Base-by-base conservation (phyloP, 2,113 vertebrate species). In the Eulemur macaco region DNA sequence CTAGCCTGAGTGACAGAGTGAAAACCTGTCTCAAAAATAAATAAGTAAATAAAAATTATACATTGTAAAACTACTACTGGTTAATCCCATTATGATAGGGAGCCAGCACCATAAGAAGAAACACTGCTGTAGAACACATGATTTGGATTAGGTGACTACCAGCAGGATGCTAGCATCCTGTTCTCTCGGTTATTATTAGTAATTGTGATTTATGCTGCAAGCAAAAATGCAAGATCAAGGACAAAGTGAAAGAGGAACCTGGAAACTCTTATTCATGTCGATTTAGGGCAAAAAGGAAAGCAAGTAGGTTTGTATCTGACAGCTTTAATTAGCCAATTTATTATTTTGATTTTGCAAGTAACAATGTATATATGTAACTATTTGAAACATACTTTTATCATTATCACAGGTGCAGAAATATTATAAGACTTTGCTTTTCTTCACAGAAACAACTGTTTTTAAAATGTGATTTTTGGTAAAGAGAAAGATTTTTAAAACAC, bases 241-340 rank as follows among this genome's bases (percentile, higher is more conserved):
- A 13, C 50, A 94, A 86, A 69, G 29, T 74, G 42, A 85, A 89
- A 89, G 34, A 83, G 54, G 47, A 86, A 92, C 56, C 52, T 7
- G 8, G 27, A 97, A 68, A 86, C 58, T 76, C 17, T 45, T 88
- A 76, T 6, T 54, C 86, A 69, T 4, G 47, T 34, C 18, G 5
- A 29, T 52, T 89, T 15, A 54, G 39, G 11, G 23, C 37, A 95
- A 95, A 92, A 96, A 78, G 21, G 20, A 90, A 95, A 94, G 25
- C 64, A 84, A 89, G 21, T 8, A 84, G 42, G 54, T 56, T 81
- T 85, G 20, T 31, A 71, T 21, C 5, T 76, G 45, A 91, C 11
- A 77, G 10, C 8, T 84, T 71, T 85, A 90, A 73, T 42, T 23
- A 90, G 56, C 37, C 31, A 88, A 76, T 45, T 52, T 68, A 85